phyloP scores from a whole-genome alignment of 1,140 invertebrate species.

The Meloidogyne exigua region DNA sequence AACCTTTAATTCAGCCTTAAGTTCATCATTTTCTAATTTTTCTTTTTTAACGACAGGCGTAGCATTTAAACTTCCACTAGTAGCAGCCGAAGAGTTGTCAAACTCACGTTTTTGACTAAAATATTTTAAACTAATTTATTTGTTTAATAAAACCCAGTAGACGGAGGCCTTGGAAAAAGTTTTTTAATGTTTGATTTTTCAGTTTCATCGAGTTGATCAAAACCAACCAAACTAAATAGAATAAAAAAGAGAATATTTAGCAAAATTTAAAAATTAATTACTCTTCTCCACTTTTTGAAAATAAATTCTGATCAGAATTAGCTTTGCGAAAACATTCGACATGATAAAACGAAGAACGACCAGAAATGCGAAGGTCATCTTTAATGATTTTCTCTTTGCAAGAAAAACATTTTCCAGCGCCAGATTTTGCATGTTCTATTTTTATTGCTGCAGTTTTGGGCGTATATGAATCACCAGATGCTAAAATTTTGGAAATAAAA shows the following conservation, averaged over 20 bases:
- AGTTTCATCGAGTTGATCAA: conserved; percentile 72
- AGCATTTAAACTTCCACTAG: conserved; percentile 62
- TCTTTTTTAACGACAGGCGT: conserved; percentile 65
- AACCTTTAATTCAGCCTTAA: conserved; percentile 34
- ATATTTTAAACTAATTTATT: neutral
- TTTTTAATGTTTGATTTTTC: conserved; percentile 74
- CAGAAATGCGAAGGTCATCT: conserved; percentile 43
- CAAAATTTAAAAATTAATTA: conserved; percentile 18
- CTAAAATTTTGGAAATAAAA: neutral
- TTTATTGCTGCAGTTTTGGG: conserved; percentile 29
- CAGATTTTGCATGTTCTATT: conserved; percentile 67
- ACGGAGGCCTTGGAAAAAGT: conserved; percentile 70
- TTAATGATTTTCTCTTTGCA: conserved; percentile 74
- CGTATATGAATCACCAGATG: conserved; percentile 27
- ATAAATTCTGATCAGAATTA: conserved; percentile 21
- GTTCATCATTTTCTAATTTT: conserved; percentile 65
- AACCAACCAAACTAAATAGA: conserved; percentile 72
- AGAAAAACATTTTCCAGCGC: conserved; percentile 72
- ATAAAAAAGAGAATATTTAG: neutral
- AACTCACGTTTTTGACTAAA: conserved; percentile 24
- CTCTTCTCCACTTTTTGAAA: conserved; percentile 29
- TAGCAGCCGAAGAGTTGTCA: conserved; percentile 3
- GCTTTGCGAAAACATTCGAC: conserved; percentile 39
- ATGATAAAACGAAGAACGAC: conserved; percentile 47
- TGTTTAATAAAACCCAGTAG: conserved; percentile 18